Conservation (phyloP, 2,888 invertebrate genomes). For the Torymus texanus region DNA sequence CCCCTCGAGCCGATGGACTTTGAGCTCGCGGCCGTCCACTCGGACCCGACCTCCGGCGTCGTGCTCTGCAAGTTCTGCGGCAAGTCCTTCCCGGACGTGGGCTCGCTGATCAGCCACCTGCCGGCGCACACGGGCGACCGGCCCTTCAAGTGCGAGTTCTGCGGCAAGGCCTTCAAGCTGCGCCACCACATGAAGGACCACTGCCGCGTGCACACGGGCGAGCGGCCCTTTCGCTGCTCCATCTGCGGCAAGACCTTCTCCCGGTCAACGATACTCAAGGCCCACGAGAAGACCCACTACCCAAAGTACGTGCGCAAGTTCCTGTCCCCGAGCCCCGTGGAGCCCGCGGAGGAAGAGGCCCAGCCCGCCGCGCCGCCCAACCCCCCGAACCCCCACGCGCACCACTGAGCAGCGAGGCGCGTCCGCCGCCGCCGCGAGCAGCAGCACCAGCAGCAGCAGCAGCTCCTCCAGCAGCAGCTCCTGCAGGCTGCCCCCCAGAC, state of each 20-base stretch:
- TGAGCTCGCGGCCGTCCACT: constrained; percentile 69
- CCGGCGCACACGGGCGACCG: constrained; percentile 93
- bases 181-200: constrained; percentile 96
- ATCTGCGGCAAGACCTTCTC: constrained; percentile 94
- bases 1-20: constrained; percentile 78
- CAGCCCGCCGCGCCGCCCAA: constrained; percentile 38
- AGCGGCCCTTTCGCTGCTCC: constrained; percentile 91
- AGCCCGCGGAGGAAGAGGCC: constrained; percentile 85
- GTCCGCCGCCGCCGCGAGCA: constrained; percentile 44
- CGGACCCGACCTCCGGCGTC: constrained; percentile 82
- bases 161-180: constrained; percentile 94
- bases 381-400: constrained; percentile 49
- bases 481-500: neutral
- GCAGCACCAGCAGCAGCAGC: neutral
- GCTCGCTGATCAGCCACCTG: constrained; percentile 90
- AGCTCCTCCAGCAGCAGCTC: neutral
- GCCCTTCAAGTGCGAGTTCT: constrained; percentile 95
- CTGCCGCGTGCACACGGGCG: constrained; percentile 93
- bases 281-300: constrained; percentile 94
- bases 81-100: constrained; percentile 93
- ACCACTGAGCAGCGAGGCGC: constrained; percentile 53
- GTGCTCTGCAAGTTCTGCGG: constrained; percentile 95
- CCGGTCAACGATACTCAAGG: constrained; percentile 91
- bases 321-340: constrained; percentile 90
- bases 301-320: constrained; percentile 94